Percentiles rank a stretch among this genome's conserved stretches.
These are phyloP conservation scores for Heliothis peltigera DNA, from an alignment of 2,888 invertebrate species.

Conservation along the genomic window DNA sequence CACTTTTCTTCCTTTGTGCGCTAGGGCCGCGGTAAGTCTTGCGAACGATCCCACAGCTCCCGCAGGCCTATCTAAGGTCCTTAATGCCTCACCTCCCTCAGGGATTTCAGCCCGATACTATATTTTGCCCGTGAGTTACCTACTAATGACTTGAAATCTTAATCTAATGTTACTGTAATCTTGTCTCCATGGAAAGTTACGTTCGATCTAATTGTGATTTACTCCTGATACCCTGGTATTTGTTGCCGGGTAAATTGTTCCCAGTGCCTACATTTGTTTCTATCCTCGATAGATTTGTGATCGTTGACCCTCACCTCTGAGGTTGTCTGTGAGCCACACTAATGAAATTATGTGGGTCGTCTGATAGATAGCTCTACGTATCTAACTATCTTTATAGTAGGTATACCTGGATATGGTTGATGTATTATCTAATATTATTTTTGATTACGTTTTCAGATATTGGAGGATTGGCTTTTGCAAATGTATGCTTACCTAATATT, in stretches of 20 bases:
- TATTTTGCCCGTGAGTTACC: too few relatives aligned
- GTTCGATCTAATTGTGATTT: conserved; percentile 44
- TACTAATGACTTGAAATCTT: too few relatives aligned
- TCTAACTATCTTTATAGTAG: not conserved
- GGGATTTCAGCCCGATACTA: too few relatives aligned
- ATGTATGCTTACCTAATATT: too few relatives aligned
- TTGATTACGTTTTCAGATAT: not conserved
- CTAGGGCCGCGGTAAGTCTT: too few relatives aligned
- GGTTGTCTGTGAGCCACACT: conserved; percentile 47
- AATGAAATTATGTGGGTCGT: conserved; percentile 59
- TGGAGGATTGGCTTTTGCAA: too few relatives aligned
- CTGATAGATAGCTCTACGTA: not conserved
- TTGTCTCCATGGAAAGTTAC: conserved; percentile 20
- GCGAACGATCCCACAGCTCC: too few relatives aligned
- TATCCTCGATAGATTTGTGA: conserved; percentile 49
- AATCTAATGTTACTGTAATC: conserved; percentile 4
- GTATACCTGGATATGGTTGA: not conserved
- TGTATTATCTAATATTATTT: not conserved
- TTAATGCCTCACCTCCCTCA: not conserved
- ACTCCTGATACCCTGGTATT: conserved; percentile 29
- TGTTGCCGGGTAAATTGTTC: conserved; percentile 30
- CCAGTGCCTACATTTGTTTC: conserved; percentile 37
- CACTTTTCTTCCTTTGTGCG: too few relatives aligned
- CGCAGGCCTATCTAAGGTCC: not conserved
- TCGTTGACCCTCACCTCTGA: conserved; percentile 36